Conservation (phyloP, 2,888 invertebrate species). For the Melinaea menophilus region DNA sequence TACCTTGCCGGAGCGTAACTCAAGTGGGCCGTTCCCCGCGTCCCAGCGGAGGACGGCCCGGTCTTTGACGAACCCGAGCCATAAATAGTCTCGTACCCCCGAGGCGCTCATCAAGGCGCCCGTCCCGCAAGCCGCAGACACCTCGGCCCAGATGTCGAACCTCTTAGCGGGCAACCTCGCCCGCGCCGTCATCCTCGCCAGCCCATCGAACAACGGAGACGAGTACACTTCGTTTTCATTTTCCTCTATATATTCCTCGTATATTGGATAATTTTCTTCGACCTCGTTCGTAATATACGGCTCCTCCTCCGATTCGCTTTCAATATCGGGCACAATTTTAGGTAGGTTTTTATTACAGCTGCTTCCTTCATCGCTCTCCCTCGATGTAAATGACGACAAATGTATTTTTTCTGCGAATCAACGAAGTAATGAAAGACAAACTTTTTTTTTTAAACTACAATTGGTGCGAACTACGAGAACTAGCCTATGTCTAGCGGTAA, state of each 20-base stretch:
- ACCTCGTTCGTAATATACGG: slow-evolving; percentile 50
- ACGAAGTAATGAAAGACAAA: slow-evolving; percentile 31
- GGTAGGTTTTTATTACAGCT: slow-evolving; percentile 37
- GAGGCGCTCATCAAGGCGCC: slow-evolving; percentile 64
- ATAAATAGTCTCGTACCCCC: slow-evolving; percentile 67
- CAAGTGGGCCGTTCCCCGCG: slow-evolving; percentile 63
- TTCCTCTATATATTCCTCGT: slow-evolving; percentile 56
- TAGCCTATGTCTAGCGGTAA: slow-evolving; percentile 63
- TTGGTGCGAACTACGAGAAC: slow-evolving; percentile 36
- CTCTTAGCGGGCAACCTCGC: slow-evolving; percentile 61
- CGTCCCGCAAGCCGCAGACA: slow-evolving; percentile 62
- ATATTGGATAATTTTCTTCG: slow-evolving; percentile 50
- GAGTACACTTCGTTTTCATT: slow-evolving; percentile 52
- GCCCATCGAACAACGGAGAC: slow-evolving; percentile 66
- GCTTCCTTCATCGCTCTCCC: slow-evolving; percentile 29
- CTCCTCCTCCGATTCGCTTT: slow-evolving; percentile 42
- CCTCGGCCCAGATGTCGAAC: slow-evolving; percentile 72
- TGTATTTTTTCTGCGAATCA: slow-evolving; percentile 62
- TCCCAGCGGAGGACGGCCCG: slow-evolving; percentile 64
- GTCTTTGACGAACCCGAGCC: slow-evolving; percentile 64
- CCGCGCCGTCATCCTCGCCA: slow-evolving; percentile 59
- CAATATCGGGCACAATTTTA: slow-evolving; percentile 36
- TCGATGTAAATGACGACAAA: slow-evolving; percentile 38
- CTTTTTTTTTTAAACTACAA: slow-evolving; percentile 20
- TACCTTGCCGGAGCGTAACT: slow-evolving; percentile 60